Evolutionary conservation across 2,888 invertebrate genomes (phyloP).

Genomic region (Apeira syringaria): DNA sequence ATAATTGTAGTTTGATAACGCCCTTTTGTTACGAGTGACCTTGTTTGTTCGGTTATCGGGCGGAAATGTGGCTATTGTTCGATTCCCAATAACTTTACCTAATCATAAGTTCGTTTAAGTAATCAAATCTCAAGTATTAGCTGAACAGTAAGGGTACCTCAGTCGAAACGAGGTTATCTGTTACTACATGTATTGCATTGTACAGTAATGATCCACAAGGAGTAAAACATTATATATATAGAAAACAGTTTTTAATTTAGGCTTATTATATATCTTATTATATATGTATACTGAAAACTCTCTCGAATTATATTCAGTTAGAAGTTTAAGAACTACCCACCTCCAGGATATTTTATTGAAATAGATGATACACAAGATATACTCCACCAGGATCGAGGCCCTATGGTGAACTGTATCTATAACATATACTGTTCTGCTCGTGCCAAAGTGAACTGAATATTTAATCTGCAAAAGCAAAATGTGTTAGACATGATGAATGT

Average conservation of each 20-base stretch:
- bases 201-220: no score
- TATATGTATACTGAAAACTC: no score
- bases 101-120: conserved; percentile 36
- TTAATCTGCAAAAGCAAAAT: conserved; percentile 34
- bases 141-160: conserved; percentile 21
- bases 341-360: no score
- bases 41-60: conserved; percentile 41
- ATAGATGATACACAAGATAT: no score
- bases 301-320: no score
- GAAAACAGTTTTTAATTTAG: no score
- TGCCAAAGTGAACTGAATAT: conserved; percentile 29
- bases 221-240: no score
- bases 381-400: no score
- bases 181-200: no score
- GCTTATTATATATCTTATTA: no score
- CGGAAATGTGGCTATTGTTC: conserved; percentile 41
- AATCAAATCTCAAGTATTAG: conserved; percentile 15
- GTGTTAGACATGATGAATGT: conserved; percentile 37
- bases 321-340: no score
- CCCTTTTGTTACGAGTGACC: conserved; percentile 53
- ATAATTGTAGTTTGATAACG: conserved; percentile 57
- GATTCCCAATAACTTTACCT: conserved; percentile 28
- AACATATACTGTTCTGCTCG: conserved; percentile 3
- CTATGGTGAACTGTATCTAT: no score
- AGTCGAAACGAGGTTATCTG: conserved; percentile 6